Base-by-base conservation (phyloP, 2,888 invertebrate species). In the Nezara viridula region DNA sequence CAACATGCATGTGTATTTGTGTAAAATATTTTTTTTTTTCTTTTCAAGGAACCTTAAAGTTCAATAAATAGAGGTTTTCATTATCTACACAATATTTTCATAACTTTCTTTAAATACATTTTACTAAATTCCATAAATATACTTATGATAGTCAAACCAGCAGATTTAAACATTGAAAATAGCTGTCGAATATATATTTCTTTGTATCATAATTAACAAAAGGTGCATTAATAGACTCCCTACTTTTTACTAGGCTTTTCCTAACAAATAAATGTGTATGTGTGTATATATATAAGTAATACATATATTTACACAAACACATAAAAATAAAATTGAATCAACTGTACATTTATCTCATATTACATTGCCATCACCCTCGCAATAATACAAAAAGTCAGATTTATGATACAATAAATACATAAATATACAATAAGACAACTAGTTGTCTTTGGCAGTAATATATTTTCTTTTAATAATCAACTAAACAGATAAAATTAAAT, bases 401-500 rank as follows among this genome's bases (percentile, higher is more conserved):
- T 81, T 81, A 81, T 81, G n/a, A 81, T 81, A 81, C 81, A 81
- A 81, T 81, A 81, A 81, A 81, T 81, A 81, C 81, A 81, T 24
- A 81, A 44, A 37, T 81, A 81, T 81, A 81, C 81, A 81, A 12
- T 81, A 73, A 47, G 81, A 81, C 81, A 47, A 81, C 16, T 9
- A 37, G 4, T 47, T 81, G 81, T 47, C 81, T 81, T 81, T 73
- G 66, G 66, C 66, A 73, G 66, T 73, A 37, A 73, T 37, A 73
- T 37, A 60, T 21, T 73, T 60, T 60, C 19, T 73, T 60, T 60
- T 60, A 73, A 73, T 32, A 73, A 73, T 73, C 37, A 21, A 73
- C 19, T 73, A 32, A 73, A n/a, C 14, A 66, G 32, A 66, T 66
- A 32, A 66, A 73, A 73, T 37, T 73, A 73, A 19, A 73, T 73